A percentile compares a stretch with the other conserved stretches of the same genome.
phyloP scores from a whole-genome alignment of 2,888 invertebrate species.

The Timema cristinae region DNA sequence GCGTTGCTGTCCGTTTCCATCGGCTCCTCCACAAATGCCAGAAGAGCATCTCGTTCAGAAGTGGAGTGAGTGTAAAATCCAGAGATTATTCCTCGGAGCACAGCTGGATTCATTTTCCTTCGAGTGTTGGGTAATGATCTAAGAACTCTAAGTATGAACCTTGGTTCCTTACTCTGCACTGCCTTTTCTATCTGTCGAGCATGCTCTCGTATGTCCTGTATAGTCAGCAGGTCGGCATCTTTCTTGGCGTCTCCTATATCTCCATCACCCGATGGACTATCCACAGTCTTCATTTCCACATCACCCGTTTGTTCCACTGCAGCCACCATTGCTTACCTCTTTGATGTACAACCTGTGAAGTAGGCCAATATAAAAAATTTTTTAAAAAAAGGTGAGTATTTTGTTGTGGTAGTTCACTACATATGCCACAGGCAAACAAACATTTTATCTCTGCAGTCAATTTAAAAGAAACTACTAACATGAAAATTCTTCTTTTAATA shows the following conservation, averaged over 20 bases:
- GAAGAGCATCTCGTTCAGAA: conserved; percentile 68
- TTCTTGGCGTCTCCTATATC: conserved; percentile 63
- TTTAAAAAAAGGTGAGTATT: too few species aligned
- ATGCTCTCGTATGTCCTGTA: conserved; percentile 90
- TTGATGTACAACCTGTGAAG: background rate
- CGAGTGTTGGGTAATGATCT: conserved; percentile 84
- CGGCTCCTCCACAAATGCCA: conserved; percentile 74
- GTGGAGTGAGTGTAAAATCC: conserved; percentile 72
- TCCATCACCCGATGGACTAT: conserved; percentile 53
- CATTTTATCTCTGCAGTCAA: too few species aligned
- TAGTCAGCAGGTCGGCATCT: conserved; percentile 71
- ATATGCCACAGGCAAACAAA: too few species aligned
- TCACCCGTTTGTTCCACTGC: conserved; percentile 46
- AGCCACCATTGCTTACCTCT: conserved; percentile 12
- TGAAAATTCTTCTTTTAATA: too few species aligned
- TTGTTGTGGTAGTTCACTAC: too few species aligned
- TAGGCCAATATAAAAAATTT: too few species aligned
- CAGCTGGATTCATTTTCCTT: conserved; percentile 78
- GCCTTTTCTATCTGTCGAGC: conserved; percentile 93
- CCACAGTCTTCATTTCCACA: conserved; percentile 82
- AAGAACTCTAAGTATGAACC: conserved; percentile 86
- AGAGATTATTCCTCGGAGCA: conserved; percentile 75
- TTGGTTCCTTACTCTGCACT: conserved; percentile 87
- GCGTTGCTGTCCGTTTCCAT: conserved; percentile 57
- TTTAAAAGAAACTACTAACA: too few species aligned